Evolutionary conservation across 2,888 invertebrate species (phyloP), one percentile per base, ranked within the genome.

Genomic region (Coelopa pilipes): DNA sequence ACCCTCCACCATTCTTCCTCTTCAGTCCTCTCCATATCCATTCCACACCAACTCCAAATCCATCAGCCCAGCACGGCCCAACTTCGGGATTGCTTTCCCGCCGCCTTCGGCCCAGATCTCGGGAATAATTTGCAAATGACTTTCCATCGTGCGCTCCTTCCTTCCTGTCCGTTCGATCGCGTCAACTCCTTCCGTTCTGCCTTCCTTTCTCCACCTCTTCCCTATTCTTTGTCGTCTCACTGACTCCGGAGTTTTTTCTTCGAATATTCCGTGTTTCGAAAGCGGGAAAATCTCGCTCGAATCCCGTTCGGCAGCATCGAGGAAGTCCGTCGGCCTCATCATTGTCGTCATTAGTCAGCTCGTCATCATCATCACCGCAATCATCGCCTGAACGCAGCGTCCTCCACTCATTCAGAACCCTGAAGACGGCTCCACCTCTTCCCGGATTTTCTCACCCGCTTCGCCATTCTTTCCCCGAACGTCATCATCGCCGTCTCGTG

Each of bases 71-170:
- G 34, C 19, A 1, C 19, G 47, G 10, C 45, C 15, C 57, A 21
- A 57, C 13, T 57, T 59, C 10, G 19, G 21, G 46, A 65, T 65
- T n/a, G 45, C 15, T 50, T 66, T 50, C 63, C 63, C 63, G 55
- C n/a, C n/a, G n/a, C n/a, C n/a, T n/a, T 55, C 71, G 63, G n/a
- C 63, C 63, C 55, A 65, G 53, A 65, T 71, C 63, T 55, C 55
- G 46, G 53, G 45, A 71, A 63, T 63, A 71, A 71, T 65, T 71
- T 71, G 63, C 53, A 71, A 71, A 71, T 65, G 49, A 66, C 62
- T 62, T 62, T 62, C 57, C 11, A 13, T 55, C 15, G 24, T 24
- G n/a, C 50, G 49, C 55, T 65, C 34, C 15, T 50, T 70, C 21
- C 50, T 62, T 59, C 4, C 34, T 34, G 1, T 46, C 46, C 11